Evolutionary conservation across 2,888 invertebrate genomes (phyloP), one percentile per base, ranked within the genome.

Genomic region (Laspeyria flexula): DNA sequence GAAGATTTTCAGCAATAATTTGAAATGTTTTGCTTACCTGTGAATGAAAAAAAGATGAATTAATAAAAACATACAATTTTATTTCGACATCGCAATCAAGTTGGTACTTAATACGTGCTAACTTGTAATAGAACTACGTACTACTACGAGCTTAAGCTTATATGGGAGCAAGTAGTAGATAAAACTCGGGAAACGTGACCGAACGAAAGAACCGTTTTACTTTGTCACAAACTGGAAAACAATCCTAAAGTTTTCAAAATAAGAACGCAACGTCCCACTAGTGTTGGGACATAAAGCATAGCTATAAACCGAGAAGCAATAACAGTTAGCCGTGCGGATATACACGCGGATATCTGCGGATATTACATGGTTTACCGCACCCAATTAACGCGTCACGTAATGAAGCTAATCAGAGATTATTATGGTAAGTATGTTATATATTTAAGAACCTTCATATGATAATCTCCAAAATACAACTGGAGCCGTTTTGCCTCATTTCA

Each of bases 301-400:
- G 16, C 37, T 16, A 48, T 42, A 42, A 41, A 48, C 65, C 55
- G 64, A 64, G 48, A 45, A 63, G 75, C 75, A 77, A 79, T 83
- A 83, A 80, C 77, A 75, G 79, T 80, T 75, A 75, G 73, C 71
- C 55, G 72, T 65, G 71, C 64, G 69, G 72, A 75, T 75, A 73
- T 43, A 60, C 53, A 51, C 65, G 61, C 55, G 54, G 44, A 60
- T 60, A 60, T 53, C 43, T 41, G 68, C 56, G 66, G 73, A 68
- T 74, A 70, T 75, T 78, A 75, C 77, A 74, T 77, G 78, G 75
- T 84, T 85, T 83, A n/a, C n/a, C n/a, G n/a, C n/a, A 83, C 73
- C 55, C 75, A 81, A 81, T 82, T 82, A 83, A 75, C 73, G 67
- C 64, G 55, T 67, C 57, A 42, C 44, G 47, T 67, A 68, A 71